These are phyloP conservation scores for Scaptomyza hsui DNA, from an alignment of 1,140 invertebrate species.

Conservation along the genomic window DNA sequence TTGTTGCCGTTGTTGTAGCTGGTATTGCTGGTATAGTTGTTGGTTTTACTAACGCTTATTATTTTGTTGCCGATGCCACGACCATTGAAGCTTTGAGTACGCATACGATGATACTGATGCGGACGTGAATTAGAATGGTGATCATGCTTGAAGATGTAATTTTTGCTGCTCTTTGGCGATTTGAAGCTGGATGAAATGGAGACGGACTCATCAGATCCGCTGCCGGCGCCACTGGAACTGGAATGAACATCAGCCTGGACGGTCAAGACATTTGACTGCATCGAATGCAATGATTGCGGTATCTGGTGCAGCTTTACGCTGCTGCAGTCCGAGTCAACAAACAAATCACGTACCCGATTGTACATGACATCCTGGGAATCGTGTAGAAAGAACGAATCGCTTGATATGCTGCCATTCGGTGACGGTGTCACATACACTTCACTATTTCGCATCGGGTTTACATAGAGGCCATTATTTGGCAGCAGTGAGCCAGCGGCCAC, in stretches of 20 bases:
- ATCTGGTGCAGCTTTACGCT: conserved; percentile 67
- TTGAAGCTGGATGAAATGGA: conserved; percentile 85
- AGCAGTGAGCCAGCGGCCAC: conserved; percentile 44
- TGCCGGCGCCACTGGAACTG: conserved; percentile 86
- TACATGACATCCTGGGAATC: conserved; percentile 90
- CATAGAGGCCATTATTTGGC: conserved; percentile 91
- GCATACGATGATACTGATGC: conserved; percentile 14
- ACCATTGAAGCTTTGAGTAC: conserved; percentile 61
- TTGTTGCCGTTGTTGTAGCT: conserved; percentile 10
- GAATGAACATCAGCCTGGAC: conserved; percentile 89
- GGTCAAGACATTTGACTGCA: conserved; percentile 73
- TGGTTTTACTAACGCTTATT: conserved; percentile 8
- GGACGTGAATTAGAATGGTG: conserved; percentile 45
- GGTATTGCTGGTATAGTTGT: conserved; percentile 7
- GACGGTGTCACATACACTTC: conserved; percentile 75
- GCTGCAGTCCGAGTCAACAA: conserved; percentile 86
- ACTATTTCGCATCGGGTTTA: conserved; percentile 90
- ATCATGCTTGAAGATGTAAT: conserved; percentile 25
- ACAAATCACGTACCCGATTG: conserved; percentile 91
- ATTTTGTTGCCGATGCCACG: conserved; percentile 39
- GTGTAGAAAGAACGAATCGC: conserved; percentile 93
- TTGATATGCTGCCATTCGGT: conserved; percentile 83
- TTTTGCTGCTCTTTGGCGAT: conserved; percentile 65
- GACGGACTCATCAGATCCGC: conserved; percentile 86
- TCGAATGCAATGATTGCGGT: conserved; percentile 33